Base-by-base conservation (phyloP, 1,140 invertebrate genomes). In the Zaprionus capensis region DNA sequence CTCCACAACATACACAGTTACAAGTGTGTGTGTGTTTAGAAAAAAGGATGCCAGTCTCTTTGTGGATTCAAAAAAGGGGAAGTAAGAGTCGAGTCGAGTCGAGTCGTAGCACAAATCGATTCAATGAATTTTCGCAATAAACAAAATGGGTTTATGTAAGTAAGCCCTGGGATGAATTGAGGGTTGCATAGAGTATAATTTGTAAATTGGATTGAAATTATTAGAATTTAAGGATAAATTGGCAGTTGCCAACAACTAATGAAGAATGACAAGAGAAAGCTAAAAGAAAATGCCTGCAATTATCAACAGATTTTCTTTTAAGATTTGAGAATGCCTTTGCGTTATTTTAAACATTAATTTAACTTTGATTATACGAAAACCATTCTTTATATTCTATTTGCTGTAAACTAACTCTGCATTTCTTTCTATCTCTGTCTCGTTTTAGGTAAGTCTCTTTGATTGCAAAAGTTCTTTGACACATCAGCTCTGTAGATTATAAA, bases 371-470 rank as follows among this genome's bases (percentile, higher is more conserved):
- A 22, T 51, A 11, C 4, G 11, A 9, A 12, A 24, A 22, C 24
- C 9, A 41, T 41, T n/a, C 12, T 51, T 51, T 51, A 12, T 3
- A 51, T 11, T 51, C 5, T 12, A 51, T 41, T 41, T 5, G 15
- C n/a, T 46, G n/a, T 46, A 15, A 38, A 46, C 41, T 46, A 46
- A 46, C n/a, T 44, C 15, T 17, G 0, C 1, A n/a, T 46, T 46
- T 24, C 20, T 51, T 11, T 14, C 11, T 9, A 5, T 28, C 38
- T 59, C 36, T 64, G 1, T 86, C 38, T 87, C 76, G 5, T 87
- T 86, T 57, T 69, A 87, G 83, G 83, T 86, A 86, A 86, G 83
- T 87, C 71, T 4, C 31, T 53, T 41, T 34, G 53, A 62, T 70
- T 75, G 28, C 22, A 44, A 24, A 6, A 20, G 28, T 24, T 17